phyloP scores from a whole-genome alignment of 2,113 vertebrate genomes.

The Halichoerus grypus region DNA sequence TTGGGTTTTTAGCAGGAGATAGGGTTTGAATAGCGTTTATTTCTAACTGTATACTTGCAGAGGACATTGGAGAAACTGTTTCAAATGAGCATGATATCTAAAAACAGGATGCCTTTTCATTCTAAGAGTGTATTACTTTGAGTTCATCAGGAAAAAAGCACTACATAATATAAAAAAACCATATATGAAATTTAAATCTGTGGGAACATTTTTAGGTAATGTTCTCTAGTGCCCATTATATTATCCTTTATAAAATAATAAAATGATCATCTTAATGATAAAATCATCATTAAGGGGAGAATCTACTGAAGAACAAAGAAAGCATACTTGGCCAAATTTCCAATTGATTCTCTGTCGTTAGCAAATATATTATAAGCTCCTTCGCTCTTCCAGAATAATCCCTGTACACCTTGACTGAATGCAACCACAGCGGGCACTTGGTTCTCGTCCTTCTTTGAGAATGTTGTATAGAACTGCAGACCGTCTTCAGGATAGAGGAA shows the following conservation, averaged over 20 bases:
- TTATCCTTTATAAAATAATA: not conserved
- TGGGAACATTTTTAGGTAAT: not conserved
- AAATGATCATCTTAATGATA: not conserved
- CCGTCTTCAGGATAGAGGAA: slow-evolving; percentile 93
- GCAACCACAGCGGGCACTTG: slow-evolving; percentile 88
- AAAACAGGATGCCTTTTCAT: not conserved
- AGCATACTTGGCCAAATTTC: slow-evolving; percentile 91
- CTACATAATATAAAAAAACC: not conserved
- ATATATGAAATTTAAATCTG: not conserved
- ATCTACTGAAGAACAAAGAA: not conserved
- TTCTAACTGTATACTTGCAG: not conserved
- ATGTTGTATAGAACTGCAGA: slow-evolving; percentile 91
- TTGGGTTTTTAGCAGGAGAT: not conserved
- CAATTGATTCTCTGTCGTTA: slow-evolving; percentile 89
- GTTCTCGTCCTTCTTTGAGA: slow-evolving; percentile 81
- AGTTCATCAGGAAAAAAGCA: not conserved
- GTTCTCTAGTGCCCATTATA: not conserved
- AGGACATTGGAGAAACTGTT: not conserved
- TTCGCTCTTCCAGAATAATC: slow-evolving; percentile 86
- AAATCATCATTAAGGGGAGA: not conserved
- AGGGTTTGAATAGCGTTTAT: not conserved
- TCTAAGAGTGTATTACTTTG: not conserved
- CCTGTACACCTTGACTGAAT: slow-evolving; percentile 91
- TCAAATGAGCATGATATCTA: not conserved
- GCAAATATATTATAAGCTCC: slow-evolving; percentile 92